Evolutionary conservation across 1,140 invertebrate species (phyloP), one percentile per base, ranked within the genome.

Genomic region (Aphidius ervi): DNA sequence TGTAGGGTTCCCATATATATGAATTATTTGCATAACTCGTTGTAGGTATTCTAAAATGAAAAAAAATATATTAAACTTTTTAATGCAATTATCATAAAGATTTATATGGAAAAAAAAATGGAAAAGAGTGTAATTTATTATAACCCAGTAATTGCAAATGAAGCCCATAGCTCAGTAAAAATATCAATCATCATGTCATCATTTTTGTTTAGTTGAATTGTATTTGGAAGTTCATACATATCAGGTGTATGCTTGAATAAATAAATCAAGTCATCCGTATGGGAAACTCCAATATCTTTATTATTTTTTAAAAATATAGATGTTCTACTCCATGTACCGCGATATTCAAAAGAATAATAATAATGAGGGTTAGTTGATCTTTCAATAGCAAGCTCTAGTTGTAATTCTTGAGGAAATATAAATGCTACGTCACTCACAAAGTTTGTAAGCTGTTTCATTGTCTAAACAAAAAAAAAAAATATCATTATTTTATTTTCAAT

Each of bases 191-290:
- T 63, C 9, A 16, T 42, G 20, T 63, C 9, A 37, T 63, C 64
- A 4, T 43, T n/a, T 5, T 55, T 42, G 40, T 23, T 59, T 31
- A 62, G n/a, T 31, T 31, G 23, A 31, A 41, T 6, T 5, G 52
- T 9, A 45, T 50, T 31, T 5, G 40, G 40, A 9, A 50, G 16
- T 1, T 10, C 37, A 31, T 16, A 45, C 31, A 16, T 10, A 9
- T 49, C 43, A 5, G 50, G 41, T 5, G 9, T 23, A 1, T 5
- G 20, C 10, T 62, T 62, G 46, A 61, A 66, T 16, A 61, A 9
- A 50, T 66, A 66, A 42, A 61, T 61, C 42, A 66, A 52, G n/a
- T 66, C 64, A 41, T 66, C 64, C 4, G n/a, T 41, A 61, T 66
- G 64, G 39, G 42, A 40, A 5, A 63, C 59, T 43, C 64, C 64